A percentile compares a stretch with the other conserved stretches of the same genome.
Evolutionary conservation across 2,797 vertebrate species (phyloP).

Genomic region (Simalia tracyae): DNA sequence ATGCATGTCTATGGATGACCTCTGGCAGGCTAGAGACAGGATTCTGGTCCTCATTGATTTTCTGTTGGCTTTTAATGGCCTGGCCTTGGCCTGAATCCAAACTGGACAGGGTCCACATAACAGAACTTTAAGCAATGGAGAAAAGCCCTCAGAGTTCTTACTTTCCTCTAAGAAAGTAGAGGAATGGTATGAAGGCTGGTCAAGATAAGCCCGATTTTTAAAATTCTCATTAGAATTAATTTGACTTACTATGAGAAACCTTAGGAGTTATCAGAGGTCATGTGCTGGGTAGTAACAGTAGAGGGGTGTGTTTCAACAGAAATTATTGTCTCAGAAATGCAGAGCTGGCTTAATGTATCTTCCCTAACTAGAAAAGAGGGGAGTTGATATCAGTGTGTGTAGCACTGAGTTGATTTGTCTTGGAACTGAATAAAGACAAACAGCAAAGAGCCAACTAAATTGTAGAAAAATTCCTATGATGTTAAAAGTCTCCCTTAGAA

Average conservation of each 20-base stretch:
- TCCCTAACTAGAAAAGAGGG: neutral
- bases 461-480: neutral
- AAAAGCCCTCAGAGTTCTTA: neutral
- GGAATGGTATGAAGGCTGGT: neutral
- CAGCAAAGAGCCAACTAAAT: neutral
- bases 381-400: neutral
- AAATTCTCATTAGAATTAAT: neutral
- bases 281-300: neutral
- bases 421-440: neutral
- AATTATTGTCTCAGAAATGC: neutral
- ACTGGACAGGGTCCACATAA: neutral
- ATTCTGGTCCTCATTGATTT: neutral
- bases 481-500: neutral
- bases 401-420: neutral
- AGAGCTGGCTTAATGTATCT: neutral
- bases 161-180: neutral
- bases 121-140: neutral
- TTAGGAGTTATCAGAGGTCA: neutral
- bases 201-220: neutral
- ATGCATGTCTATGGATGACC: neutral
- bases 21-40: neutral
- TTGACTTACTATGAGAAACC: neutral
- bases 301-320: neutral
- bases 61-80: neutral
- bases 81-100: neutral